Conservation (phyloP, 1,140 invertebrate species). For the Halotydeus destructor region DNA sequence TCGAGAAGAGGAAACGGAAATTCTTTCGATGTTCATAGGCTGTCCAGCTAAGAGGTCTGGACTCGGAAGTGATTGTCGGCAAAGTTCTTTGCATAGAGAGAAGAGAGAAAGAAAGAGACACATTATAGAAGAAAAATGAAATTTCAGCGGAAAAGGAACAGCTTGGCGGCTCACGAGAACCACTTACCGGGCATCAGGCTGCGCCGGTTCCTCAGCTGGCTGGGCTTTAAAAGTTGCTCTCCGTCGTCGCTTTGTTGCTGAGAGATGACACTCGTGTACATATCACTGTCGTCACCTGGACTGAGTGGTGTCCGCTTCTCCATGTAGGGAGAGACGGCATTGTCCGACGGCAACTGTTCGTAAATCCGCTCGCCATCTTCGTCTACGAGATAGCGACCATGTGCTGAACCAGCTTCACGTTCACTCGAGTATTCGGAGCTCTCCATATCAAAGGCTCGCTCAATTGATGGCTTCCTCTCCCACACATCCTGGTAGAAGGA, state of each 20-base stretch:
- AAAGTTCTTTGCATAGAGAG: slow-evolving; percentile 21
- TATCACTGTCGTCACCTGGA: slow-evolving; percentile 44
- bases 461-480: slow-evolving; percentile 85
- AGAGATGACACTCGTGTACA: slow-evolving; percentile 34
- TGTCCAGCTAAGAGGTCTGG: slow-evolving; percentile 22
- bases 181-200: slow-evolving; percentile 27
- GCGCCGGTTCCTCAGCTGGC: slow-evolving; percentile 28
- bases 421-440: slow-evolving; percentile 30
- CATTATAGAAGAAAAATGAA: not conserved
- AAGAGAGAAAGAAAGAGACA: not conserved
- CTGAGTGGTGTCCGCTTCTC: slow-evolving; percentile 21
- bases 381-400: not conserved
- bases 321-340: no score
- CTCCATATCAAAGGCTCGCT: slow-evolving; percentile 74
- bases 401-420: not conserved
- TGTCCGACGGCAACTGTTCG: slow-evolving; percentile 40
- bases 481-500: slow-evolving; percentile 79
- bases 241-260: slow-evolving; percentile 26
- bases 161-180: not conserved
- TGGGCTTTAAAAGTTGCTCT: slow-evolving; percentile 32
- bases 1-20: not conserved
- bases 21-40: not conserved
- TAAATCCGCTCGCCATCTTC: slow-evolving; percentile 57
- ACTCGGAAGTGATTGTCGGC: slow-evolving; percentile 24
- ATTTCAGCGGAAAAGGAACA: not conserved